These are phyloP conservation scores for Cordilura impudica DNA, from an alignment of 2,888 invertebrate genomes.

Conservation along the genomic window DNA sequence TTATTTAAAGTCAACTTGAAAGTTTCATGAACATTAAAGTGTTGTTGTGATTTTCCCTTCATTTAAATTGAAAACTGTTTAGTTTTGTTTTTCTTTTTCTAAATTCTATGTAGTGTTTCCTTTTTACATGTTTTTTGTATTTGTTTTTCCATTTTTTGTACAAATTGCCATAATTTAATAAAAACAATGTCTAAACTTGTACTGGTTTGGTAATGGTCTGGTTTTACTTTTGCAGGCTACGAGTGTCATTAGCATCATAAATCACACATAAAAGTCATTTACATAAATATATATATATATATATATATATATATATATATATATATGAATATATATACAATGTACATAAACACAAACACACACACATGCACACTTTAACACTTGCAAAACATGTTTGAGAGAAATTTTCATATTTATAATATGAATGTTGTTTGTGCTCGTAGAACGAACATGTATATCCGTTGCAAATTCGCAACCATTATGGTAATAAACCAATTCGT, in stretches of 20 bases:
- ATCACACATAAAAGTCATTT: slow-evolving; percentile 67
- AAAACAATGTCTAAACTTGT: slow-evolving; percentile 65
- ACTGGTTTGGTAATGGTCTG: slow-evolving; percentile 62
- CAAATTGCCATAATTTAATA: slow-evolving; percentile 64
- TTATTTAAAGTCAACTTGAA: too few species aligned
- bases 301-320: too few species aligned
- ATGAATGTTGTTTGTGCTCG: slow-evolving; percentile 9
- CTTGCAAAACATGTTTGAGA: neutral
- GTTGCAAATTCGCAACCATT: slow-evolving; percentile 42
- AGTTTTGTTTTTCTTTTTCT: too few species aligned
- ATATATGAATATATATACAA: too few species aligned
- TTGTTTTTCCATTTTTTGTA: slow-evolving; percentile 61
- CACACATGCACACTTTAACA: too few species aligned
- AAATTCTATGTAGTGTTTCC: too few species aligned
- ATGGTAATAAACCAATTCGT: slow-evolving; percentile 46
- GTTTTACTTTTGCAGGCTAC: slow-evolving; percentile 48
- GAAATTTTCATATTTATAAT: neutral
- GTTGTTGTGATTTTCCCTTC: too few species aligned
- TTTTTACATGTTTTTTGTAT: slow-evolving; percentile 3
- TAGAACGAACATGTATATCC: slow-evolving; percentile 40
- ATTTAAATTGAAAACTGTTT: too few species aligned
- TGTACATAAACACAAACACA: too few species aligned
- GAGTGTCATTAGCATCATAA: slow-evolving; percentile 76
- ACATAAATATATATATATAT: slow-evolving; percentile 26
- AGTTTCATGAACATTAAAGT: too few species aligned